Evolutionary conservation across 2,113 vertebrate species (phyloP).

Genomic region (Pelvicachromis taeniatus): DNA sequence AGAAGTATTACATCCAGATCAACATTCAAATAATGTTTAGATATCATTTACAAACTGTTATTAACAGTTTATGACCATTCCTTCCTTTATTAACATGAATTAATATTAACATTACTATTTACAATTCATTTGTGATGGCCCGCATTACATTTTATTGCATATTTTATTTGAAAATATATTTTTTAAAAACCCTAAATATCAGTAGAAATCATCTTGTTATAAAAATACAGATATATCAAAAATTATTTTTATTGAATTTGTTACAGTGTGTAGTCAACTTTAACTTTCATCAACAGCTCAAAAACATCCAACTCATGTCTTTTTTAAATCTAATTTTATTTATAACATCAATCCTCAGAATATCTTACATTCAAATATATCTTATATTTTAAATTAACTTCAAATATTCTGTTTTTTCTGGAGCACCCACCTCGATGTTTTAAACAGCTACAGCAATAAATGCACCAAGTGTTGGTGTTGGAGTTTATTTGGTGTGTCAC

Average conservation of each 20-base stretch:
- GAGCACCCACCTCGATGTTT: not conserved
- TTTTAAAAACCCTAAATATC: not conserved
- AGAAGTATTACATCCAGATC: not conserved
- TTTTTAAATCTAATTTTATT: not conserved
- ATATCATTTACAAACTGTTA: not conserved
- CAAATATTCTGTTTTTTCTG: not conserved
- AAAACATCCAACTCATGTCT: not conserved
- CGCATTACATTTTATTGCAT: not conserved
- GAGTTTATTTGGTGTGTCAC: not conserved
- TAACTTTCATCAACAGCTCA: not conserved
- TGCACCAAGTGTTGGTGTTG: not conserved
- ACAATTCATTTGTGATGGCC: not conserved
- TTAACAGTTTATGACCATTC: not conserved
- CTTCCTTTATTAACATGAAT: not conserved
- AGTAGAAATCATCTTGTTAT: not conserved
- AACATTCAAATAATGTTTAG: not conserved
- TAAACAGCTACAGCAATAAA: not conserved
- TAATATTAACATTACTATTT: not conserved
- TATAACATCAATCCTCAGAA: not conserved
- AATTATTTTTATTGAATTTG: rapidly evolving
- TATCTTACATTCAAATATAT: not conserved
- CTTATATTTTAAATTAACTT: not conserved
- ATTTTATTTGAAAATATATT: not conserved
- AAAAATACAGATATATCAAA: not conserved
- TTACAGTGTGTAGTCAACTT: not conserved